Conservation (phyloP, 2,113 vertebrate species). For the Phaethon lepturus region DNA sequence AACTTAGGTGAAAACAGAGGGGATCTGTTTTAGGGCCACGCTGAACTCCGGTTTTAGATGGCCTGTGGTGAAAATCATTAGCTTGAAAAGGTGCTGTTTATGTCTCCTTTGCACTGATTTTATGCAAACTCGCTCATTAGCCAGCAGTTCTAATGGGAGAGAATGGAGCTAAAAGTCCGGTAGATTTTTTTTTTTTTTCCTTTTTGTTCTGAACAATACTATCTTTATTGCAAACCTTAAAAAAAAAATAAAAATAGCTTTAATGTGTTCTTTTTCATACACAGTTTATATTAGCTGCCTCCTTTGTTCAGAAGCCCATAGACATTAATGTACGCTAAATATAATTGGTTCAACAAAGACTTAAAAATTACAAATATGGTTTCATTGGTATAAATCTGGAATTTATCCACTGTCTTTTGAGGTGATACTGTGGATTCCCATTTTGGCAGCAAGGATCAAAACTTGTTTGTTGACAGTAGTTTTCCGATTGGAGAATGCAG, state of each 20-base stretch:
- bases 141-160: neutral
- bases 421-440: neutral
- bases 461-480: neutral
- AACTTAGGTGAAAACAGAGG: slow-evolving; percentile 54
- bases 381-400: neutral
- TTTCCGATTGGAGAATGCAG: neutral
- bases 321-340: neutral
- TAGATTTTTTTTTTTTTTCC: neutral
- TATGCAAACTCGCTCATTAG: neutral
- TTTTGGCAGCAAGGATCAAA: neutral
- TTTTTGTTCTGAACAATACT: neutral
- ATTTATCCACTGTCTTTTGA: neutral
- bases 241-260: neutral
- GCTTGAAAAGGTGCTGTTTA: slow-evolving; percentile 26
- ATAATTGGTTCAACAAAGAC: neutral
- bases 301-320: neutral
- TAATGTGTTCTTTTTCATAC: neutral
- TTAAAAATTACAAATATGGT: neutral
- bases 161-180: neutral
- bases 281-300: neutral
- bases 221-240: neutral
- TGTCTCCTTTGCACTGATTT: slow-evolving; percentile 7
- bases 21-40: slow-evolving; percentile 52
- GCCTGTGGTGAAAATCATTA: slow-evolving; percentile 63
- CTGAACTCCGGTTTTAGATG: slow-evolving; percentile 29